Evolutionary conservation across 2,888 invertebrate species (phyloP), one percentile per base, ranked within the genome.

Genomic region (Bombylius major): DNA sequence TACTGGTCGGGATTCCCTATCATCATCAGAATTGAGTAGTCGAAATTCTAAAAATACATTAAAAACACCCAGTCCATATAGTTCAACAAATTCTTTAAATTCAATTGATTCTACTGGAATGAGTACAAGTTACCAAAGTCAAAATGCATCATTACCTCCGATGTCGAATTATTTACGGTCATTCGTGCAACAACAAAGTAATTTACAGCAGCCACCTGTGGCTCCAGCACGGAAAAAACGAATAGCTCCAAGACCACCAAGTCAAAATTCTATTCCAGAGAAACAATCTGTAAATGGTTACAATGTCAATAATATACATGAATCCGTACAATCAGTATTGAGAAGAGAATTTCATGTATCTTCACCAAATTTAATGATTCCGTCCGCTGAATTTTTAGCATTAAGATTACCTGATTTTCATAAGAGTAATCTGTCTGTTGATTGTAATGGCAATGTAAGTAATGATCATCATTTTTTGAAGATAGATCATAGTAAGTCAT

Each of bases 91-190:
- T 54, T 75, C 75, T 8, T 64, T 75, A 5, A 75, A 73, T 63
- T 75, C 75, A 4, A 69, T 72, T 65, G 73, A 74, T 62, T 75
- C 75, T 6, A 68, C 73, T 33, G 75, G 74, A 47, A 68, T 74
- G 66, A 70, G 69, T 59, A 70, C 68, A 31, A 68, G 66, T 36
- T 62, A 58, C 23, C 67, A 71, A 1, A 65, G 67, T 3, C 66
- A 66, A 14, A 65, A 67, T 45, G 64, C 67, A 51, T 65, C 68
- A 5, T 61, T 62, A 23, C 61, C 64, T 4, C 62, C 67, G 34
- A 23, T 47, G 11, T 14, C 50, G 48, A 45, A 51, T 39, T n/a
- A n/a, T n/a, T 7, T 13, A 45, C 32, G 11, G 7, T 9, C 5
- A 14, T 56, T 23, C 12, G 8, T 13, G 23, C 11, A 5, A 11